Evolutionary conservation across 1,140 invertebrate species (phyloP), one percentile per base, ranked within the genome.

Genomic region (Pollicipes pollicipes): DNA sequence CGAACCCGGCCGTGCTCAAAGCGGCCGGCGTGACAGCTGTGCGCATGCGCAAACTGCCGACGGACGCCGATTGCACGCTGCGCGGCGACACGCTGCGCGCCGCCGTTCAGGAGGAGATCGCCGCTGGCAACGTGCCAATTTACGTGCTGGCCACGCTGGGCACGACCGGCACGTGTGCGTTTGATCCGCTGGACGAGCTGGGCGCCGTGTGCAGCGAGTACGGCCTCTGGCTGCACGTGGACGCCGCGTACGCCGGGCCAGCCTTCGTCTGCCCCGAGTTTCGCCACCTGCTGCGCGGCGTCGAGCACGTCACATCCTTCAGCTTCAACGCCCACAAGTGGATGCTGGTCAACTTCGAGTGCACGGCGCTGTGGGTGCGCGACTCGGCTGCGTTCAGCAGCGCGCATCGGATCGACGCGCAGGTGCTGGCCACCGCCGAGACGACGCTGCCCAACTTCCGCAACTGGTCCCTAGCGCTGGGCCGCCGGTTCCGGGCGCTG

Each of bases 371-470:
- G 70, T 73, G 71, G 71, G 69, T 83, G 69, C 75, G 32, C 63
- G 69, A 72, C 37, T 73, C 69, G 29, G 68, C 66, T 6, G 30
- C 72, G 10, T 58, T 76, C 6, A 72, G 72, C 68, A 87, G 93
- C 82, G 91, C 95, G 0, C 98, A 98, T 80, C 95, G 94, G 76
- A 92, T 98, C 0, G 95, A 98, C 81, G 94, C 95, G 0, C 79
- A 97, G 0, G 98, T 98, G 73, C 79, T 95, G 68, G 72, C 66
- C 74, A 77, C 75, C 83, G 84, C 64, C 76, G 95, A 91, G 95
- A 99, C 78, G 99, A 96, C 96, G 95, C 97, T 78, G 97, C 99
- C 71, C 93, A 95, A 0, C 32, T 78, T 99, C n/a, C 97, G 96
- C 0, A 83, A 96, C 73, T 84, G 96, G 75, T 98, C 98, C 79